phyloP scores from a whole-genome alignment of 2,113 vertebrate species.

The Marmota monax region DNA sequence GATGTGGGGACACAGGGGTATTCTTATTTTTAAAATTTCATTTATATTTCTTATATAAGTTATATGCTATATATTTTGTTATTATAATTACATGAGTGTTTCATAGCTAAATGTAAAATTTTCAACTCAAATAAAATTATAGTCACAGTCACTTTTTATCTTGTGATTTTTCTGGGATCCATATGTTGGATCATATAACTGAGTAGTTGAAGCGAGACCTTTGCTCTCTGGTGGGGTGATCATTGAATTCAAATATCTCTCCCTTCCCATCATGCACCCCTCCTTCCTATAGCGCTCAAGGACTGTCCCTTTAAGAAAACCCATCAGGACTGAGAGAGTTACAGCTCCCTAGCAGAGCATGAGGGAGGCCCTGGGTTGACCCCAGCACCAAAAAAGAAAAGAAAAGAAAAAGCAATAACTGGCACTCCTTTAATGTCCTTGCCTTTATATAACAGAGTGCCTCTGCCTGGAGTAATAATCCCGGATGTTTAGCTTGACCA shows the following conservation, averaged over 20 bases:
- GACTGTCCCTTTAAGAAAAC: background rate
- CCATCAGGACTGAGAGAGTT: background rate
- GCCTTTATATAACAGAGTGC: background rate
- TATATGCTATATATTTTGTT: background rate
- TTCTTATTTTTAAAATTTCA: background rate
- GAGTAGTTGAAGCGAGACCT: slow-evolving; percentile 11
- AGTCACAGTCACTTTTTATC: background rate
- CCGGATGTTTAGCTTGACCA: background rate
- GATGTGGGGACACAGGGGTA: background rate
- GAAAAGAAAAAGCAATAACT: background rate
- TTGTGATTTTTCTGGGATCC: background rate
- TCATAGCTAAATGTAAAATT: background rate
- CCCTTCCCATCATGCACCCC: background rate
- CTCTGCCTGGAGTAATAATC: background rate
- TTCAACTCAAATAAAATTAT: background rate
- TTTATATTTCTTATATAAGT: background rate
- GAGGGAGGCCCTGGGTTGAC: background rate
- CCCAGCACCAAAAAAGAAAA: background rate
- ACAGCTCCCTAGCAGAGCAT: background rate
- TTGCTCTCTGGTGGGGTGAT: background rate
- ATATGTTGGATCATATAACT: background rate
- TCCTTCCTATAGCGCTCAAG: too few relatives aligned
- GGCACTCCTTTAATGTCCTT: background rate
- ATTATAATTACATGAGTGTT: background rate
- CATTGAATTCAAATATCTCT: background rate